phyloP scores from a whole-genome alignment of 2,797 vertebrate genomes.

The Xerus rutilus region DNA sequence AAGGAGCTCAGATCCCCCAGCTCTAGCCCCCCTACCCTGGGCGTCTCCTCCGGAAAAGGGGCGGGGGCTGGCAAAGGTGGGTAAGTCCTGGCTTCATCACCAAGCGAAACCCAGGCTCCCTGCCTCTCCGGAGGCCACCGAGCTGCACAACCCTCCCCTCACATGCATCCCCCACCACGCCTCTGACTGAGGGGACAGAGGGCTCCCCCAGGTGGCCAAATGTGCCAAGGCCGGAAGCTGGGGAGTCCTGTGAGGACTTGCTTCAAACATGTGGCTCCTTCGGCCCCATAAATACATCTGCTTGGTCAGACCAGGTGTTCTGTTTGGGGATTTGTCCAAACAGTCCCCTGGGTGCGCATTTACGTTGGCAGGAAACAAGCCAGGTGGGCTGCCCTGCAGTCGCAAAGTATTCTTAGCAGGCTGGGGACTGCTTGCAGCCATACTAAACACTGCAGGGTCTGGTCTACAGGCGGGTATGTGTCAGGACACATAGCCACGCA shows the following conservation, averaged over 20 bases:
- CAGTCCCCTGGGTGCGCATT: background rate
- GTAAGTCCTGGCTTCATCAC: background rate
- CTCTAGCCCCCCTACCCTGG: background rate
- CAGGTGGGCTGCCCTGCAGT: fast-evolving
- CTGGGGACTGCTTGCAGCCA: background rate
- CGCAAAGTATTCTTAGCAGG: background rate
- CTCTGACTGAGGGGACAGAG: constrained; percentile 60
- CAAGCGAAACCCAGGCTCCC: background rate
- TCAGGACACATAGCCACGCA: background rate
- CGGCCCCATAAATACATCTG: background rate
- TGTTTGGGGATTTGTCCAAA: background rate
- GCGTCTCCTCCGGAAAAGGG: background rate
- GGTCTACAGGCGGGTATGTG: background rate
- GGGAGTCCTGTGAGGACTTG: background rate
- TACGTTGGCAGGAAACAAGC: fast-evolving
- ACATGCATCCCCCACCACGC: background rate
- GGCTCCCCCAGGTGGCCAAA: constrained; percentile 81
- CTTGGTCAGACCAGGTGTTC: background rate
- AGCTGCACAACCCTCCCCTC: background rate
- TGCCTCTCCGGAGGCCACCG: background rate
- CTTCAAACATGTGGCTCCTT: background rate
- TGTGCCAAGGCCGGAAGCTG: background rate
- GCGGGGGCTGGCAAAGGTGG: background rate
- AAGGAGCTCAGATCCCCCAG: background rate
- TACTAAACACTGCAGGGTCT: background rate